A percentile compares a stretch with the other conserved stretches of the same genome.
Evolutionary conservation across 2,888 invertebrate species (phyloP).

Genomic region (Spilosoma lubricipeda): DNA sequence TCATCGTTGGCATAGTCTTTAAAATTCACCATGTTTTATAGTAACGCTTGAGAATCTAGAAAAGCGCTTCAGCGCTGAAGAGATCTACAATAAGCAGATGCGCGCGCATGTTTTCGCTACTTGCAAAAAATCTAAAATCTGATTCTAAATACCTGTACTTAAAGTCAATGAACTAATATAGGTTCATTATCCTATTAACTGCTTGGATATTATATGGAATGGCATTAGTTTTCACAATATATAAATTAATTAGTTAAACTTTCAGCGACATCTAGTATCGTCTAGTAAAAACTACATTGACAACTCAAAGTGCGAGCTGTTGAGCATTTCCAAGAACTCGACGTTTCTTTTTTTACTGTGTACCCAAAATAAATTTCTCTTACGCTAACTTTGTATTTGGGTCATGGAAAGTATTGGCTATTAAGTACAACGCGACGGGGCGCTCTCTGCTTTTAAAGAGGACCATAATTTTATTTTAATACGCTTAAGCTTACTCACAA

Average conservation of each 20-base stretch:
- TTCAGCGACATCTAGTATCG: constrained; percentile 13
- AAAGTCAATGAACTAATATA: constrained; percentile 7
- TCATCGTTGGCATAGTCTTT: neutral
- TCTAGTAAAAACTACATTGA: neutral
- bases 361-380: neutral
- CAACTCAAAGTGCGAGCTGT: neutral
- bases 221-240: too few relatives aligned
- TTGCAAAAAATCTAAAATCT: neutral
- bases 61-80: constrained; percentile 44
- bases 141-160: neutral
- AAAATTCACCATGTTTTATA: too few relatives aligned
- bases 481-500: too few relatives aligned
- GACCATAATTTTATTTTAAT: neutral
- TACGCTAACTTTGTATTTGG: neutral
- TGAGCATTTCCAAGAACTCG: neutral
- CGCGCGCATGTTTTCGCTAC: constrained; percentile 46
- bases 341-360: neutral
- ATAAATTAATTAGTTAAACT: neutral
- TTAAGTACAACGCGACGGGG: neutral
- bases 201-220: neutral
- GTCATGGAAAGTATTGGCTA: neutral
- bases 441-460: neutral
- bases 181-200: neutral
- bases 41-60: neutral
- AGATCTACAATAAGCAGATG: constrained; percentile 11